Base-by-base conservation (phyloP, 2,888 invertebrate species). In the Abscondita cerata region DNA sequence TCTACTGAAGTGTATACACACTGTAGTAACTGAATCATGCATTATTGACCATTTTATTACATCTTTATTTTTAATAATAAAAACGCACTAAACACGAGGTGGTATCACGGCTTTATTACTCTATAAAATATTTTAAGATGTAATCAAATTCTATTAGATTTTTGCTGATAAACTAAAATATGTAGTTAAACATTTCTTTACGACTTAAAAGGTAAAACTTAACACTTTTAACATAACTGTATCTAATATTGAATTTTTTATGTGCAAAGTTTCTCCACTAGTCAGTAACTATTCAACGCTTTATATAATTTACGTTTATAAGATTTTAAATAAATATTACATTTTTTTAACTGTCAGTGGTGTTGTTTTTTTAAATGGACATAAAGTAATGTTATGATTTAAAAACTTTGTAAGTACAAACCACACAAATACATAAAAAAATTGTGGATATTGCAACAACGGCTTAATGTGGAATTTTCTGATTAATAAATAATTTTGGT, bases 51-150 rank as follows among this genome's bases (percentile, higher is more conserved):
- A 38, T 57, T 57, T 57, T 57, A 50, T 57, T 57, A 18, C 50
- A 19, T 41, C 52, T 58, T 58, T 58, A 58, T 58, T 58, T 58
- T 58, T 46, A 52, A 52, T 52, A 52, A 47, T 52, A 58, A 58
- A 58, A 58, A 13, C 44, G 52, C 36, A 58, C 44, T 46, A 52
- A 58, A 58, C 52, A 58, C 47, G 58, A 41, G 51, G 58, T 40
- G 40, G 33, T 47, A 48, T 51, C 51, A 41, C 44, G 20, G 31
- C 41, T 58, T 58, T 58, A 58, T 52, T 51, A 40, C 58, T 33
- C 52, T 19, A 58, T 58, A 58, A 58, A 52, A 16, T 46, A 34
- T 58, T 58, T 58, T 58, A 58, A 52, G 56, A 56, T 56, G 56
- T 20, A 56, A 56, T 56, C 56, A 56, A 48, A 48, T 41, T 36